These are phyloP conservation scores for Drosophila rellima DNA, from an alignment of 2,888 invertebrate species.

Conservation along the genomic window DNA sequence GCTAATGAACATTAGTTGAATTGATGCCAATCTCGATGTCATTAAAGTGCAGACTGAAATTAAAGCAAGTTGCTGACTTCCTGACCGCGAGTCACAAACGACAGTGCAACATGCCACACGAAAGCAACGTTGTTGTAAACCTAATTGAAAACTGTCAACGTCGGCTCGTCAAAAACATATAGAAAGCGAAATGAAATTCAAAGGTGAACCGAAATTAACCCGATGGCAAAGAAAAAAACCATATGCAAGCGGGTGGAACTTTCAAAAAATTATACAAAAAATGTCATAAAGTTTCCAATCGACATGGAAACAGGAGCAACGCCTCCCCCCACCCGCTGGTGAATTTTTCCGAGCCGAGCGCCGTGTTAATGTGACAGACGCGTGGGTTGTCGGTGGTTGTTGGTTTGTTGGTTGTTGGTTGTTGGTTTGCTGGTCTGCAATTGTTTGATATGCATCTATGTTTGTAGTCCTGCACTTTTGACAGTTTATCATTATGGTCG, in stretches of 20 bases:
- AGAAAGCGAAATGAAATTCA: conserved; percentile 8
- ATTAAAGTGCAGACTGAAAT: conserved; percentile 18
- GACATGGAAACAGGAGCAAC: conserved; percentile 50
- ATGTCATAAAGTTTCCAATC: conserved; percentile 68
- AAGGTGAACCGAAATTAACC: conserved; percentile 58
- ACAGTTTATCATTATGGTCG: conserved; percentile 66
- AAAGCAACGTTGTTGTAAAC: conserved; percentile 7
- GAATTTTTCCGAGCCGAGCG: background rate
- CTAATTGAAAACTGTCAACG: conserved; percentile 73
- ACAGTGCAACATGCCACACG: conserved; percentile 47
- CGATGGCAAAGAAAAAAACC: conserved; percentile 26
- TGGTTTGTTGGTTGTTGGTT: conserved; percentile 2
- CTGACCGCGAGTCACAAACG: background rate
- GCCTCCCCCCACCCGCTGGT: background rate
- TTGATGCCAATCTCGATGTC: conserved; percentile 22
- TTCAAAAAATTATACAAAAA: conserved; percentile 7
- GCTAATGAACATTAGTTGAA: conserved; percentile 15
- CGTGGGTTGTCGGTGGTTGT: conserved; percentile 58
- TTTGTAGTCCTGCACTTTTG: conserved; percentile 46
- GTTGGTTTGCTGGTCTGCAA: conserved; percentile 16
- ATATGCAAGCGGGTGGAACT: conserved; percentile 27
- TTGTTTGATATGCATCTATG: conserved; percentile 59
- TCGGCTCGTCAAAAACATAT: conserved; percentile 35
- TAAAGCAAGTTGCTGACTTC: conserved; percentile 31
- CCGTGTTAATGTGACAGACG: conserved; percentile 69